These are phyloP conservation scores for Buathra laborator DNA, from an alignment of 2,888 invertebrate species.

Conservation along the genomic window DNA sequence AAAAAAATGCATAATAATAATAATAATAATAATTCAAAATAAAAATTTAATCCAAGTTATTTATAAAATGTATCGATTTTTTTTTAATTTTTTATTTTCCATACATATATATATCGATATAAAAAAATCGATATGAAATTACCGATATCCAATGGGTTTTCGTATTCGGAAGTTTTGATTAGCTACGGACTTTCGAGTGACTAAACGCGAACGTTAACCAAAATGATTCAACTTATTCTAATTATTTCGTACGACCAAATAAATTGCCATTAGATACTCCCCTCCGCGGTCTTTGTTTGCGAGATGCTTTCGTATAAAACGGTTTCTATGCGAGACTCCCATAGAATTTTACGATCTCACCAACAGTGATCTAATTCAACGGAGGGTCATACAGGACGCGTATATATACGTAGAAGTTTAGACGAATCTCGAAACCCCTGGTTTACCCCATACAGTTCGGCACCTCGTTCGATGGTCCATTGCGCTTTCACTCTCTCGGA, in stretches of 20 bases:
- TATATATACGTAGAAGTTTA: conserved; percentile 43
- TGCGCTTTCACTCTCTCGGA: conserved; percentile 52
- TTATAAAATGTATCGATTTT: not conserved
- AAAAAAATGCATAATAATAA: too few species aligned
- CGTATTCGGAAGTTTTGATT: not conserved
- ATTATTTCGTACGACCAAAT: conserved; percentile 30
- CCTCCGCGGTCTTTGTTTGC: conserved; percentile 48
- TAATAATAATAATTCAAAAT: too few species aligned
- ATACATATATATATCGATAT: not conserved
- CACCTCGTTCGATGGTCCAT: conserved; percentile 67
- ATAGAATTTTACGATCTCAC: conserved; percentile 64
- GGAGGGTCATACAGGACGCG: conserved; percentile 30
- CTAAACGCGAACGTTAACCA: not conserved
- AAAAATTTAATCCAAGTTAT: too few species aligned
- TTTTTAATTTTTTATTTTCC: not conserved
- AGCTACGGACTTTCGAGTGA: not conserved
- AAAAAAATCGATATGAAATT: not conserved
- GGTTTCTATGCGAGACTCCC: conserved; percentile 55
- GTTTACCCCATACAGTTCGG: conserved; percentile 47
- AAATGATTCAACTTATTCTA: not conserved
- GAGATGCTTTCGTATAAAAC: conserved; percentile 19
- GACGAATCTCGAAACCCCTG: conserved; percentile 52
- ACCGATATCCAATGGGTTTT: not conserved
- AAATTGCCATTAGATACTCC: conserved; percentile 25
- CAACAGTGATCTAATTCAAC: conserved; percentile 65